phyloP scores from a whole-genome alignment of 2,888 invertebrate genomes.

The Saturnia japonica region DNA sequence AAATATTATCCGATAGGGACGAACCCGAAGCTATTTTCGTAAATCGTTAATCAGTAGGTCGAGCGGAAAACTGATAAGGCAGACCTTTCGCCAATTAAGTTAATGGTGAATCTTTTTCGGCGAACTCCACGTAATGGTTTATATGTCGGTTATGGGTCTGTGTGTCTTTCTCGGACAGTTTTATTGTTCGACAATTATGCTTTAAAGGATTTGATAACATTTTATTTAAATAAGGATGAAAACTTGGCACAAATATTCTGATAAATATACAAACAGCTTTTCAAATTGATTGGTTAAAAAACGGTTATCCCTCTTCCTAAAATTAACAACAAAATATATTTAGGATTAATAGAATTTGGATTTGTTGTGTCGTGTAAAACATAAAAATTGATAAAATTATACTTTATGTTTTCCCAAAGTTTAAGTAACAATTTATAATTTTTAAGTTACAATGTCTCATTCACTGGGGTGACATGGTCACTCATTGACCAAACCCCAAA shows the following conservation, averaged over 20 bases:
- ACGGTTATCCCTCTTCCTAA: not conserved
- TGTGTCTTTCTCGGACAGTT: conserved; percentile 1
- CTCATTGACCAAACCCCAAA: too few species aligned
- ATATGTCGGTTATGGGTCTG: conserved; percentile 15
- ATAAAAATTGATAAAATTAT: too few species aligned
- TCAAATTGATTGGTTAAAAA: not conserved
- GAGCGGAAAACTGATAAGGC: conserved; percentile 75
- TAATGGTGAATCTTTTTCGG: conserved; percentile 72
- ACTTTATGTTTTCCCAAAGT: too few species aligned
- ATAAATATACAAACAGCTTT: too few species aligned
- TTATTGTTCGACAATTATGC: conserved; percentile 1
- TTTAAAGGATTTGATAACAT: too few species aligned
- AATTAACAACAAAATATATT: not conserved
- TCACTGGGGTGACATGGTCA: too few species aligned
- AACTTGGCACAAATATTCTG: too few species aligned
- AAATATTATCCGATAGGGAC: conserved; percentile 55
- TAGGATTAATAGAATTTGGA: not conserved
- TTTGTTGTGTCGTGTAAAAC: too few species aligned
- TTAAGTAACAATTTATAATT: too few species aligned
- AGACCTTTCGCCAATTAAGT: conserved; percentile 74
- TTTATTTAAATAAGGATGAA: too few species aligned
- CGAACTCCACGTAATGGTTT: conserved; percentile 40
- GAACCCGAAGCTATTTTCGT: conserved; percentile 64
- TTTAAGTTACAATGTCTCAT: too few species aligned
- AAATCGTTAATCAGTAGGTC: conserved; percentile 74